phyloP scores from a whole-genome alignment of 2,888 invertebrate species.

The Eupithecia insigniata region DNA sequence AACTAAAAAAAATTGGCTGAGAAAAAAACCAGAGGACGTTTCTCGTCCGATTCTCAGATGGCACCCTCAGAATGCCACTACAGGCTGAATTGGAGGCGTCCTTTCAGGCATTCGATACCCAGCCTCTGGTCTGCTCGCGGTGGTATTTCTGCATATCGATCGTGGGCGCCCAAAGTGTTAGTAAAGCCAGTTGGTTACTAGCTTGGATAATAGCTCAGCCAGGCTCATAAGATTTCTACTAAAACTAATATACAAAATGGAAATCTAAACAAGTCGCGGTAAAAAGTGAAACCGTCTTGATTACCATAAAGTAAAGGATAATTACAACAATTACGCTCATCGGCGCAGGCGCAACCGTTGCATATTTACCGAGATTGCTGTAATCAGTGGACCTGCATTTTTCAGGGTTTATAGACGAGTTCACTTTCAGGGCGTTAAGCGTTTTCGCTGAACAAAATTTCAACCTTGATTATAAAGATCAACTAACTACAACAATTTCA shows the following conservation, averaged over 20 bases:
- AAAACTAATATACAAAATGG: constrained; percentile 18
- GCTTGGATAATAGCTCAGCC: no score
- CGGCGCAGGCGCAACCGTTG: constrained; percentile 36
- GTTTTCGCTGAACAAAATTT: not conserved
- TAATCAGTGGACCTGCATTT: constrained; percentile 23
- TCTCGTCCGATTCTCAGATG: not conserved
- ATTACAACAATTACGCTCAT: constrained; percentile 41
- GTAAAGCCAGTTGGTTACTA: not conserved
- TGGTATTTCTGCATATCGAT: not conserved
- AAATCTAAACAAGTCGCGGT: constrained; percentile 27
- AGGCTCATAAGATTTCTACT: not conserved
- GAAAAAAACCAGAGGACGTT: not conserved
- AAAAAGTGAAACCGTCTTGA: constrained; percentile 41
- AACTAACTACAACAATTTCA: no score
- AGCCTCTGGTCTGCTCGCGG: not conserved
- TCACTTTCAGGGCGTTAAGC: not conserved
- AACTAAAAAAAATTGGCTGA: not conserved
- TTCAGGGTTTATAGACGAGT: constrained; percentile 6
- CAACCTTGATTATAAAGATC: no score
- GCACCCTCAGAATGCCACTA: not conserved
- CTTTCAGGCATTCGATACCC: not conserved
- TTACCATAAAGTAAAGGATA: constrained; percentile 39
- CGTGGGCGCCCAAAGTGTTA: not conserved
- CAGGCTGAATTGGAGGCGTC: not conserved
- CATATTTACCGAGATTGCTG: constrained; percentile 37